Evolutionary conservation across 2,797 vertebrate genomes (phyloP).

Genomic region (Rachycentron canadum): DNA sequence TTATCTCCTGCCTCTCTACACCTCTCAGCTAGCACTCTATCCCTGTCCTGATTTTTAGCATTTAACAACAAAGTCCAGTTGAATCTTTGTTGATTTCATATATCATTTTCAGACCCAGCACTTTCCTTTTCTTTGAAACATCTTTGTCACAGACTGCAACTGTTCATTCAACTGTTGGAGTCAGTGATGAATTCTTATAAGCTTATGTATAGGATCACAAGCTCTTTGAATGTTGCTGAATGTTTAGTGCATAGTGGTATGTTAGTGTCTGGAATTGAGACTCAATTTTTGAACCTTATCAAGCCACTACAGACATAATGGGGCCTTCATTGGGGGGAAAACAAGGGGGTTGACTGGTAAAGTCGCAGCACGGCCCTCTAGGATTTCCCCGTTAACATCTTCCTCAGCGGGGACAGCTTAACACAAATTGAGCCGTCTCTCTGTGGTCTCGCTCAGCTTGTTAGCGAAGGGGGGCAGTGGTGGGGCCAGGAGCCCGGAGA

Average conservation of each 20-base stretch:
- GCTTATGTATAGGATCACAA: constrained; percentile 18
- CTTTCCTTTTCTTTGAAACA: constrained; percentile 14
- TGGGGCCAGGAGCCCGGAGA: constrained; percentile 75
- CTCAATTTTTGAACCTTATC: constrained; percentile 41
- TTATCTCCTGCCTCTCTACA: constrained; percentile 54
- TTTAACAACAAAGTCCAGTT: constrained; percentile 37
- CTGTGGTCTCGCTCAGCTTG: constrained; percentile 72
- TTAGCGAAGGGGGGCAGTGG: constrained; percentile 68
- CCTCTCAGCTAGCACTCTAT: constrained; percentile 44
- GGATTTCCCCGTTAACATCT: constrained; percentile 73
- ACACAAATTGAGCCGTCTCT: constrained; percentile 79
- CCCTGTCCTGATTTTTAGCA: constrained; percentile 20
- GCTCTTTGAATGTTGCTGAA: constrained; percentile 12
- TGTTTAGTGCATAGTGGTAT: neutral
- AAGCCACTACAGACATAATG: constrained; percentile 46
- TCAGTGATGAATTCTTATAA: neutral
- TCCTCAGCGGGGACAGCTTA: constrained; percentile 64
- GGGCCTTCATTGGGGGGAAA: constrained; percentile 41
- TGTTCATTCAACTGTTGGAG: neutral
- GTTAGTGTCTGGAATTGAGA: constrained; percentile 13
- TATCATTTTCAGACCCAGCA: neutral
- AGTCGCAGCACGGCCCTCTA: constrained; percentile 47
- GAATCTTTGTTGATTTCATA: constrained; percentile 5
- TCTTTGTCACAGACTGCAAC: constrained; percentile 20
- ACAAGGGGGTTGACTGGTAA: constrained; percentile 50